Evolutionary conservation across 30 jellyfish, hydroid and myxozoan genomes (phyloP).

Genomic region (Clytia hemisphaerica): DNA sequence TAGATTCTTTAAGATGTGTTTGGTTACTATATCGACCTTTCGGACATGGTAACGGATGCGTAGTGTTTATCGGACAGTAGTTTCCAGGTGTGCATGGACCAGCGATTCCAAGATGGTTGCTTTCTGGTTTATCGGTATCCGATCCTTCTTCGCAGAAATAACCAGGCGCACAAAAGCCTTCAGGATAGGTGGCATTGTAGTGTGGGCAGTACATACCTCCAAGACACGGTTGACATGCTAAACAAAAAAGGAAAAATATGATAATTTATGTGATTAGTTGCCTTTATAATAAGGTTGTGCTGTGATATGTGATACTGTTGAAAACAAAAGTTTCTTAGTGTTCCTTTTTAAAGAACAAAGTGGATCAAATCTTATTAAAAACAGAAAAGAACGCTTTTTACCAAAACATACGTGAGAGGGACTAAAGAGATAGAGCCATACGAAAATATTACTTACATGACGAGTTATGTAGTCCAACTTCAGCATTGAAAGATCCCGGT

Average conservation of each 20-base stretch:
- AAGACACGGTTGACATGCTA: conserved; percentile 76
- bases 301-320: no score
- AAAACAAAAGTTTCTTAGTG: no score
- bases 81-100: conserved; percentile 86
- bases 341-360: no score
- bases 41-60: conserved; percentile 64
- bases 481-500: conserved; percentile 70
- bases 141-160: conserved; percentile 77
- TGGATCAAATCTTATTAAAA: no score
- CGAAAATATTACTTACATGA: conserved; percentile 25
- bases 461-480: conserved; percentile 42
- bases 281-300: no score
- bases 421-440: neutral
- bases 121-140: conserved; percentile 52
- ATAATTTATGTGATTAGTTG: no score
- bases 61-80: conserved; percentile 64
- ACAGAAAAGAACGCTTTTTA: no score
- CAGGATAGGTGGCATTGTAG: conserved; percentile 66
- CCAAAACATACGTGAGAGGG: no score
- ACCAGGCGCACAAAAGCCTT: conserved; percentile 85
- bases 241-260: neutral
- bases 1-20: conserved; percentile 35
- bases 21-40: conserved; percentile 51
- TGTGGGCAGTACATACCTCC: conserved; percentile 93
- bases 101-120: conserved; percentile 61